Conservation (phyloP, 2,888 invertebrate genomes). For the Nudaria mundana region DNA sequence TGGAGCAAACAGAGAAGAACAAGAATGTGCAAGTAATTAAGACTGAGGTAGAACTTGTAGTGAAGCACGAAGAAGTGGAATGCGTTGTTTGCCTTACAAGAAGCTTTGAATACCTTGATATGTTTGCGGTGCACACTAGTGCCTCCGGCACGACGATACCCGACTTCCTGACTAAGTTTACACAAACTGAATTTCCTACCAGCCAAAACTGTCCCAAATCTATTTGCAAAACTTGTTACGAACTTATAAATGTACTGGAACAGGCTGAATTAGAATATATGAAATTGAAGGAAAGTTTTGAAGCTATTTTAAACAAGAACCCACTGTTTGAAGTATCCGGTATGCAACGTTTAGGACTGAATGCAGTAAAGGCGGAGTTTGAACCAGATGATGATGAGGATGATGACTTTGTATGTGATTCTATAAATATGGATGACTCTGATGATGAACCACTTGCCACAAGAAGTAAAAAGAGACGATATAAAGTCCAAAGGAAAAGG, state of each 20-base stretch:
- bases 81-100: constrained; percentile 57
- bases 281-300: constrained; percentile 62
- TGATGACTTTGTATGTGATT: constrained; percentile 26
- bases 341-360: constrained; percentile 29
- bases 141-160: constrained; percentile 48
- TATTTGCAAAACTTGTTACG: constrained; percentile 59
- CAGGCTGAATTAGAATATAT: constrained; percentile 63
- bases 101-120: constrained; percentile 46
- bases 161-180: constrained; percentile 52
- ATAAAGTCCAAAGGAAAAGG: constrained; percentile 56
- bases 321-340: constrained; percentile 51
- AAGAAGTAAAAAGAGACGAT: constrained; percentile 52
- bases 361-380: constrained; percentile 43
- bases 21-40: constrained; percentile 43
- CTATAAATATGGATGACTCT: constrained; percentile 19
- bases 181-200: constrained; percentile 42
- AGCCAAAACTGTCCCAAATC: constrained; percentile 40
- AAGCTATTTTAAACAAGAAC: constrained; percentile 62
- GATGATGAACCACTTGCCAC: constrained; percentile 58
- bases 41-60: constrained; percentile 47
- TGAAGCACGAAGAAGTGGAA: constrained; percentile 61
- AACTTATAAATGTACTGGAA: constrained; percentile 63
- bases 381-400: constrained; percentile 18
- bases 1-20: constrained; percentile 41
- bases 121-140: constrained; percentile 44